Evolutionary conservation across 2,797 vertebrate species (phyloP), one percentile per base, ranked within the genome.

Genomic region (Crocidura indochinensis): DNA sequence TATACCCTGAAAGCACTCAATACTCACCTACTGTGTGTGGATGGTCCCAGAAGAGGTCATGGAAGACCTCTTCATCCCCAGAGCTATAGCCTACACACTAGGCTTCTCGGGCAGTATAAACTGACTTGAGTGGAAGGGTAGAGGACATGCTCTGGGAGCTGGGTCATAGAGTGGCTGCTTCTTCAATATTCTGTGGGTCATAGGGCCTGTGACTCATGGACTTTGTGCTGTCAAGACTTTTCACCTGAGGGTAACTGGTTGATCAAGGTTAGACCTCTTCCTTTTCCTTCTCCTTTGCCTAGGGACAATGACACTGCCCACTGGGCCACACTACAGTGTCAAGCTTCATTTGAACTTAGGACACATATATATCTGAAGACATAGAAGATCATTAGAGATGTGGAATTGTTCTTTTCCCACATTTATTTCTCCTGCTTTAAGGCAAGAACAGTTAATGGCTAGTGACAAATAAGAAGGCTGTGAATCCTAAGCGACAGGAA

Each of bases 261-360:
- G 56, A 20, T 6, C 19, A 20, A 60, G 56, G 56, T 15, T 17
- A 60, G 56, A 17, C 11, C 11, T 17, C 53, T 56, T 27, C 0
- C 8, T 15, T 65, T 31, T 10, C 47, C 53, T 56, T 46, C 14
- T 2, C 65, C 44, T 44, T 56, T 44, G 46, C 67, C 51, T 29
- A 12, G 11, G 19, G 64, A 38, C 26, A 20, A 27, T 67, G 11
- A 0, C 1, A 2, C 2, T 2, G 9, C 14, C 69, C 12, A 17
- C 2, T 5, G 17, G 51, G 24, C 0, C 2, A 0, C 0, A 1
- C 31, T 22, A 19, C 67, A 20, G 64, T 12, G 24, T 51, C 51
- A 46, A 62, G 8, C 20, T 64, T 3, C 24, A 0, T 47, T 20
- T 22, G 31, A 22, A 77, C 26, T 84, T 11, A 3, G 9, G 44